Evolutionary conservation across 2,113 vertebrate genomes (phyloP).

Genomic region (Madoqua kirkii): DNA sequence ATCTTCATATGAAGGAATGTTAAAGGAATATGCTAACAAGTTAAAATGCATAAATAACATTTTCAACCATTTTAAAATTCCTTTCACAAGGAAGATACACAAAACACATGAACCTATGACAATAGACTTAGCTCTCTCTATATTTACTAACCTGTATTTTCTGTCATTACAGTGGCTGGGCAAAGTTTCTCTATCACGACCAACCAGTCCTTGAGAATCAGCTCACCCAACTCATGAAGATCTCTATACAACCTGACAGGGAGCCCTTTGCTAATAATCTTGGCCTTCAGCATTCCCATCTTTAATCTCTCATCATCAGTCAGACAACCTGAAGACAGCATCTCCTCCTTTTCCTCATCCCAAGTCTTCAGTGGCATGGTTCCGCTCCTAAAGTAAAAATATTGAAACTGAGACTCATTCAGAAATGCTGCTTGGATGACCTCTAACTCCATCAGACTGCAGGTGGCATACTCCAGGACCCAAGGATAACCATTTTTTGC

Average conservation of each 20-base stretch:
- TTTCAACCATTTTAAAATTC: neutral
- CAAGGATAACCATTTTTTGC: constrained; percentile 63
- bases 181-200: constrained; percentile 62
- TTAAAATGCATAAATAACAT: neutral
- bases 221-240: constrained; percentile 40
- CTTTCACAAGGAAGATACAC: neutral
- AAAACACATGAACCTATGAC: neutral
- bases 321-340: neutral
- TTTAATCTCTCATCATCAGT: constrained; percentile 26
- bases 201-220: constrained; percentile 69
- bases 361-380: neutral
- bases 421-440: constrained; percentile 60
- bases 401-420: constrained; percentile 50
- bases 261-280: constrained; percentile 53
- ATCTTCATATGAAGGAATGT: neutral
- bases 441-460: constrained; percentile 64
- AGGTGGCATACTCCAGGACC: constrained; percentile 56
- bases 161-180: constrained; percentile 1
- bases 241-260: constrained; percentile 63
- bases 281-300: constrained; percentile 56
- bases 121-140: neutral
- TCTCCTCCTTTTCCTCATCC: neutral
- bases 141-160: constrained; percentile 48
- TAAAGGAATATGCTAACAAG: neutral
- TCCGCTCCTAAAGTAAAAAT: constrained; percentile 68